phyloP scores from a whole-genome alignment of 2,113 vertebrate genomes.

The Capra hircus region DNA sequence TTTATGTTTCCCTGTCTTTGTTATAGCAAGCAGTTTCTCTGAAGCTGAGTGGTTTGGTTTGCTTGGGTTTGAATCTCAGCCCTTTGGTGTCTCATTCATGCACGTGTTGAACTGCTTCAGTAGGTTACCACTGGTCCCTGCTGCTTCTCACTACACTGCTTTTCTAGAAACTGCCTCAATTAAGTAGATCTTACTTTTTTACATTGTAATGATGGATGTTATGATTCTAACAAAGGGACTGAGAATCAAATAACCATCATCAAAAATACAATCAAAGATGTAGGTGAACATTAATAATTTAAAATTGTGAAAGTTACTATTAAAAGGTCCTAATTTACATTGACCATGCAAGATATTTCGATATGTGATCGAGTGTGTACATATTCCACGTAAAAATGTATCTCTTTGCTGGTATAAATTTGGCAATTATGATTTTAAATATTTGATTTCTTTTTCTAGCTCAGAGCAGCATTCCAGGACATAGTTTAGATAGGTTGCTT shows the following conservation, averaged over 20 bases:
- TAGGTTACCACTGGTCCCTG: neutral
- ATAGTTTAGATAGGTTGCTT: neutral
- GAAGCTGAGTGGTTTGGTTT: neutral
- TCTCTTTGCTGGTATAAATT: neutral
- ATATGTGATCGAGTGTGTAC: neutral
- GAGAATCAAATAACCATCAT: neutral
- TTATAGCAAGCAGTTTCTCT: conserved; percentile 17
- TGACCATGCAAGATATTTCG: neutral
- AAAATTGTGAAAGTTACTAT: neutral
- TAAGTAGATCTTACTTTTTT: neutral
- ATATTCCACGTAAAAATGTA: neutral
- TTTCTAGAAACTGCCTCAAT: neutral
- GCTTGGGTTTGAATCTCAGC: neutral
- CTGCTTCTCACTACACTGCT: neutral
- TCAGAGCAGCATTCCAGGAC: neutral
- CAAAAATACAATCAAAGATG: neutral
- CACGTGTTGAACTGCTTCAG: neutral
- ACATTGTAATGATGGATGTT: neutral
- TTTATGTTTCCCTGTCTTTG: neutral
- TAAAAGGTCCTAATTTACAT: neutral
- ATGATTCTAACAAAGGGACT: neutral
- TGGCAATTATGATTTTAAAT: neutral
- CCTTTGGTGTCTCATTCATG: neutral
- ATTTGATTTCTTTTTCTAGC: neutral
- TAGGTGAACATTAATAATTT: neutral